These are phyloP conservation scores for Nudaria mundana DNA, from an alignment of 2,888 invertebrate genomes.

Conservation along the genomic window DNA sequence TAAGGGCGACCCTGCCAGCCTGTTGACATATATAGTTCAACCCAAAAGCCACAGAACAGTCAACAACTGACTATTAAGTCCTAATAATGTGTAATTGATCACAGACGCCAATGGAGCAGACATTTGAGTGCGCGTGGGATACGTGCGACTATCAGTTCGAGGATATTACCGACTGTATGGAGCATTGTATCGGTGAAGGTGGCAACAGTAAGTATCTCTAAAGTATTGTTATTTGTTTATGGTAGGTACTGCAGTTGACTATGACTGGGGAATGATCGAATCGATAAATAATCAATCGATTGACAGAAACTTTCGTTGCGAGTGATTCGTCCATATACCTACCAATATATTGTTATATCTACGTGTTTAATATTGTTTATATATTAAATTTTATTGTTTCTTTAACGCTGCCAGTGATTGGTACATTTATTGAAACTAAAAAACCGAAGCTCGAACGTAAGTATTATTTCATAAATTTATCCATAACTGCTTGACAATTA, in stretches of 20 bases:
- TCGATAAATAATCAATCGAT: too few relatives aligned
- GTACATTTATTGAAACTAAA: constrained; percentile 64
- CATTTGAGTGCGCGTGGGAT: constrained; percentile 95
- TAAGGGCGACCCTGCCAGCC: too few relatives aligned
- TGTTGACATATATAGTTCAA: too few relatives aligned
- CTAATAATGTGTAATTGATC: too few relatives aligned
- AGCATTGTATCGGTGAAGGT: constrained; percentile 92
- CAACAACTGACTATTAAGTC: too few relatives aligned
- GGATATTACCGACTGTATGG: constrained; percentile 91
- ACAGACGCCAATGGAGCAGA: constrained; percentile 74
- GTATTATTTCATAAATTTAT: constrained; percentile 26
- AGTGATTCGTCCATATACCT: too few relatives aligned
- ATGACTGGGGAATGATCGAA: too few relatives aligned
- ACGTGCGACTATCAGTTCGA: constrained; percentile 97
- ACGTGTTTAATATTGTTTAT: constrained; percentile 6
- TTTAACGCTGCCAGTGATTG: constrained; percentile 64
- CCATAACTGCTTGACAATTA: too few relatives aligned
- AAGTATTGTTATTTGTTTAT: background rate
- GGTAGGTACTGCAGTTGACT: too few relatives aligned
- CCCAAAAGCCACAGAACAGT: too few relatives aligned
- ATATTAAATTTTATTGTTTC: constrained; percentile 12
- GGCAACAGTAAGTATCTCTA: constrained; percentile 83
- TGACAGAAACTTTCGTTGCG: too few relatives aligned
- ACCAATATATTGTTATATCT: background rate
- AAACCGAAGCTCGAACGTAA: constrained; percentile 66